Evolutionary conservation across 2,888 invertebrate species (phyloP).

Genomic region (Mayetiola destructor): DNA sequence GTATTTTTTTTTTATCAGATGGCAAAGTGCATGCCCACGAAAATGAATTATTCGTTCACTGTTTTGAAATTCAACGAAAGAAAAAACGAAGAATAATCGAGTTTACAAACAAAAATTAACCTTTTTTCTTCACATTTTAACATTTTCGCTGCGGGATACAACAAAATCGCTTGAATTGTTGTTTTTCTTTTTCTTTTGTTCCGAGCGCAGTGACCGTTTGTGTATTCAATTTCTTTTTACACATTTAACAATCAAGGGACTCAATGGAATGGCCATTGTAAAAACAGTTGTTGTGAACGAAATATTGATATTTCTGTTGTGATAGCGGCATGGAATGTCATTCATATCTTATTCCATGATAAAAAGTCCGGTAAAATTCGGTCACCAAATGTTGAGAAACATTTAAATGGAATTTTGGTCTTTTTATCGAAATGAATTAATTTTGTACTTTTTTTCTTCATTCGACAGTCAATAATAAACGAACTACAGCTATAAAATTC

Average conservation of each 20-base stretch:
- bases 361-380: background rate
- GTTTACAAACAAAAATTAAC: conserved; percentile 11
- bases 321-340: background rate
- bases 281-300: conserved; percentile 4
- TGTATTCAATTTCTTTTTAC: background rate
- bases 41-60: conserved; percentile 9
- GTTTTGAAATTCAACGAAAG: background rate
- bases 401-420: no score
- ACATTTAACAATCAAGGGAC: background rate
- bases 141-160: conserved; percentile 10
- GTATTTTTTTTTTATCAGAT: background rate
- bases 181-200: background rate
- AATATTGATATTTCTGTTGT: background rate
- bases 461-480: no score
- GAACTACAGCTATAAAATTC: no score
- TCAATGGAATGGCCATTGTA: background rate
- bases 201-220: background rate
- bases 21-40: background rate
- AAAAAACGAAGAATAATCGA: no score
- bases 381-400: background rate
- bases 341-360: background rate
- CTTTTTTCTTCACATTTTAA: background rate
- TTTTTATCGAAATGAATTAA: no score
- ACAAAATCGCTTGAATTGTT: background rate
- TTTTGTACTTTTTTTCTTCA: no score